These are phyloP conservation scores for Ia io DNA, from an alignment of 2,113 vertebrate species.

Conservation along the genomic window DNA sequence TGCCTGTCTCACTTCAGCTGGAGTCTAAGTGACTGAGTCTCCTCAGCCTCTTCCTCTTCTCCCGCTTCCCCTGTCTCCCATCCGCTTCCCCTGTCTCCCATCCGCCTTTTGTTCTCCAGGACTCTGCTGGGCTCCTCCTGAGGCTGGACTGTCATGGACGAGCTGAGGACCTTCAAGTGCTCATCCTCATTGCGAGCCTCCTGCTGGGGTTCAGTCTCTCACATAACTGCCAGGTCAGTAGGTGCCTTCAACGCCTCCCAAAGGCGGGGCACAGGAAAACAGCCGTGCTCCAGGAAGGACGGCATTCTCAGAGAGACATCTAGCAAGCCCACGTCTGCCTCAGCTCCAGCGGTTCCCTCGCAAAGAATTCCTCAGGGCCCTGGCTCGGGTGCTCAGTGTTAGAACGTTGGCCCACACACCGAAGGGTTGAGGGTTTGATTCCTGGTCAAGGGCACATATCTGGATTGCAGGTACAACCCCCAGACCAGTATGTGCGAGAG, in stretches of 20 bases:
- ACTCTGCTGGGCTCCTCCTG: background rate
- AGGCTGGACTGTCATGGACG: background rate
- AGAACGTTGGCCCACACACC: too few relatives aligned
- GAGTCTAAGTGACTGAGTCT: accelerated
- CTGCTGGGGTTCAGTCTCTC: background rate
- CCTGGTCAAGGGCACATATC: too few relatives aligned
- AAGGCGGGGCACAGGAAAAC: background rate
- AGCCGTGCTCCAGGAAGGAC: background rate
- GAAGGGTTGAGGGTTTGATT: too few relatives aligned
- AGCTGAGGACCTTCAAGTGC: background rate
- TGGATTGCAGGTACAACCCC: too few relatives aligned
- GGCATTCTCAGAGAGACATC: background rate
- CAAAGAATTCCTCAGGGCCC: background rate
- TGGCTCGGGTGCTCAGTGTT: too few relatives aligned
- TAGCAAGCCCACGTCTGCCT: background rate
- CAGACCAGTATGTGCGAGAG: too few relatives aligned
- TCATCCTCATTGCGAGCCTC: background rate
- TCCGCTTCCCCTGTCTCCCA: background rate
- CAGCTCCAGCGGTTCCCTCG: background rate
- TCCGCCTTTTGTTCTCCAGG: accelerated
- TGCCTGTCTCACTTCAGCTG: too few relatives aligned
- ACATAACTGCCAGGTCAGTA: accelerated
- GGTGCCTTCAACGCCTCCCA: background rate
- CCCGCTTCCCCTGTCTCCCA: too few relatives aligned
- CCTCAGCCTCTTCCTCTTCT: background rate